These are phyloP conservation scores for Gouania willdenowi DNA, from an alignment of 2,797 vertebrate species.

Conservation along the genomic window DNA sequence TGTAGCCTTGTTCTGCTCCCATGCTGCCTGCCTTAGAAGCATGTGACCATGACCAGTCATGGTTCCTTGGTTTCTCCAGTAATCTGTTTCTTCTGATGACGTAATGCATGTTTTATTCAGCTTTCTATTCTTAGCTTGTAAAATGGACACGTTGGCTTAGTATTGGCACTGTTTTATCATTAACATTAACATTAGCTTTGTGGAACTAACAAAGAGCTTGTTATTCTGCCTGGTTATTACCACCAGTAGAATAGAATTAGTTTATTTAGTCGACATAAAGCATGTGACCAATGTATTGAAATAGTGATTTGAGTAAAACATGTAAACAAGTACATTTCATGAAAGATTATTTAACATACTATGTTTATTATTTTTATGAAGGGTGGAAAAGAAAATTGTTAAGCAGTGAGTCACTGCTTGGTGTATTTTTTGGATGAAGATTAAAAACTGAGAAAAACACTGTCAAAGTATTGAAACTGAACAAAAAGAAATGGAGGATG, in stretches of 20 bases:
- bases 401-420: no score
- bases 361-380: no score
- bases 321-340: no score
- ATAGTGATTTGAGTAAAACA: no score
- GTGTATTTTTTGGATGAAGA: no score
- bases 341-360: no score
- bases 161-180: not conserved
- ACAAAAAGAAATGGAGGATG: no score
- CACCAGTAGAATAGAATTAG: not conserved
- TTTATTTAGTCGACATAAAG: not conserved
- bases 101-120: slow-evolving; percentile 11
- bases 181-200: not conserved
- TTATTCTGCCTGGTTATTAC: not conserved
- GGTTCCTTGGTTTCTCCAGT: slow-evolving; percentile 17
- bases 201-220: not conserved
- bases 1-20: slow-evolving; percentile 49
- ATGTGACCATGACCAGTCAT: slow-evolving; percentile 51
- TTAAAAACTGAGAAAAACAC: no score
- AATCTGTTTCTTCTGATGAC: slow-evolving; percentile 29
- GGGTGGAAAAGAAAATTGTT: no score
- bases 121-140: slow-evolving; percentile 44
- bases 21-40: slow-evolving; percentile 34
- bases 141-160: slow-evolving; percentile 2
- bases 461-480: no score
- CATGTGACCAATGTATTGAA: no score